Evolutionary conservation across 2,888 invertebrate genomes (phyloP).

Genomic region (Chironomus riparius): DNA sequence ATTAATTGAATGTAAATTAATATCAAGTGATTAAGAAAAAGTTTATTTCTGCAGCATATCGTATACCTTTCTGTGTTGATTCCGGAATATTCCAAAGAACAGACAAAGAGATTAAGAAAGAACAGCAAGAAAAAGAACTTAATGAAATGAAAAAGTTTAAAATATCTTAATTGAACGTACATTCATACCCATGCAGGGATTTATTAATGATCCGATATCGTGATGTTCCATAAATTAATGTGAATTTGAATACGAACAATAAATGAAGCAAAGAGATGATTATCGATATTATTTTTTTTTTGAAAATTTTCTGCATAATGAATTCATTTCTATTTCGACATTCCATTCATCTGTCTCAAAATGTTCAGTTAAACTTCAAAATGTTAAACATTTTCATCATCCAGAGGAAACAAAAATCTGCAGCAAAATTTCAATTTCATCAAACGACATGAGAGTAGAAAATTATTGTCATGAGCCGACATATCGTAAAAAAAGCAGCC

Average conservation of each 20-base stretch:
- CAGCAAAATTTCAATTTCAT: too few relatives aligned
- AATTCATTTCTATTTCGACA: not conserved
- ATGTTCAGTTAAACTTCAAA: not conserved
- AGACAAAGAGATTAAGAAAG: too few relatives aligned
- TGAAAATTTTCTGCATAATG: not conserved
- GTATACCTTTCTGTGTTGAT: too few relatives aligned
- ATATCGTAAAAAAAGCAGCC: not conserved
- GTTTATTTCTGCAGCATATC: too few relatives aligned
- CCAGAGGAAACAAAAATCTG: not conserved
- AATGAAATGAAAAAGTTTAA: not conserved
- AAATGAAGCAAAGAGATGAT: not conserved
- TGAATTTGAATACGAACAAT: not conserved
- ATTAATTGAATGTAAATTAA: too few relatives aligned
- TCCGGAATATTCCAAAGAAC: too few relatives aligned
- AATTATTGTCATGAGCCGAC: not conserved
- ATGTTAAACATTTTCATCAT: not conserved
- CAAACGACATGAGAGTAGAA: not conserved
- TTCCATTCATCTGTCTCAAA: not conserved
- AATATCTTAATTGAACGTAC: conserved; percentile 19
- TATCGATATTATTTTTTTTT: not conserved
- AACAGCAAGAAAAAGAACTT: too few relatives aligned
- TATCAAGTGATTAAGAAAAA: too few relatives aligned
- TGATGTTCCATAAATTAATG: not conserved
- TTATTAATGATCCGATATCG: conserved; percentile 1
- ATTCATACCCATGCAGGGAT: not conserved